phyloP scores from a whole-genome alignment of 1,140 invertebrate species.

The Halyomorpha halys region DNA sequence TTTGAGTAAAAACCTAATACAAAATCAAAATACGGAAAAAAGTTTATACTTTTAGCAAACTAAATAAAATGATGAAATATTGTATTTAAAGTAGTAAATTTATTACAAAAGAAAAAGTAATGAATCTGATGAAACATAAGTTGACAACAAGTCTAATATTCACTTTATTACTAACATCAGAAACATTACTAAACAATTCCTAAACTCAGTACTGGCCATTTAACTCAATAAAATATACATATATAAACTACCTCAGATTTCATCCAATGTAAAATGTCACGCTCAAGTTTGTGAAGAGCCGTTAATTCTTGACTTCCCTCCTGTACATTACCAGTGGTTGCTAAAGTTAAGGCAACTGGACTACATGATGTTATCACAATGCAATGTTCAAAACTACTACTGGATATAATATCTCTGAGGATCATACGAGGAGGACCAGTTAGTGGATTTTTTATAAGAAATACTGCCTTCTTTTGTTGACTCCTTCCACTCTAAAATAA shows the following conservation, averaged over 20 bases:
- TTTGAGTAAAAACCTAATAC: too few species aligned
- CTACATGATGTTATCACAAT: constrained; percentile 41
- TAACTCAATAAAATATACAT: too few species aligned
- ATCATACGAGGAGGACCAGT: constrained; percentile 40
- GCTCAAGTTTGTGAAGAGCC: constrained; percentile 37
- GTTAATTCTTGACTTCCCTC: constrained; percentile 28
- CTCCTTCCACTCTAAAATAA: constrained; percentile 30
- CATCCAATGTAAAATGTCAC: constrained; percentile 39
- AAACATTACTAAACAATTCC: too few species aligned
- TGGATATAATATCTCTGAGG: constrained; percentile 42
- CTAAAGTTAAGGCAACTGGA: constrained; percentile 34
- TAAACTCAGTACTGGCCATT: too few species aligned
- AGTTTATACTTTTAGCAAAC: too few species aligned
- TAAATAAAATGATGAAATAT: too few species aligned
- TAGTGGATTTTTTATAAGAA: constrained; percentile 42
- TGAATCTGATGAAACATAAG: too few species aligned
- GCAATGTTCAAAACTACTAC: constrained; percentile 46
- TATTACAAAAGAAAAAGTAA: too few species aligned
- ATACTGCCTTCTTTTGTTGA: constrained; percentile 45
- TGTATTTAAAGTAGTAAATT: too few species aligned
- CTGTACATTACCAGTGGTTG: constrained; percentile 27
- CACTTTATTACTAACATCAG: too few species aligned
- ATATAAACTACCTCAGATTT: constrained; percentile 37
- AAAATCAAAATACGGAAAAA: too few species aligned
- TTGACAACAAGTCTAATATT: too few species aligned